Conservation (phyloP, 1,140 invertebrate genomes). For the Drosophila nigromelanica region DNA sequence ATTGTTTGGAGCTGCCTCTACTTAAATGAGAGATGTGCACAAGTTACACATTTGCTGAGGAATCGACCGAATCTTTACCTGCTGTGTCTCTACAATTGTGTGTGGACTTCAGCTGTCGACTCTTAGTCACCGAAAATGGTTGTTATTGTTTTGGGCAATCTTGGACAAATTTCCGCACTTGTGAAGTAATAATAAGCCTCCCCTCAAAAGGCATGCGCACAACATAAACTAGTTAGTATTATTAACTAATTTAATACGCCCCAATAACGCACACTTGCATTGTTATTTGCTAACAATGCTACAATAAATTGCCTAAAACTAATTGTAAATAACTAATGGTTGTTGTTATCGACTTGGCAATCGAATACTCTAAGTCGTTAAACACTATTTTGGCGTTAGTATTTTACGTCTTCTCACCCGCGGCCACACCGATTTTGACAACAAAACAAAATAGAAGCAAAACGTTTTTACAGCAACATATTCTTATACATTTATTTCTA, state of each 20-base stretch:
- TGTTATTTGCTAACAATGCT: neutral
- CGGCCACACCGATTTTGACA: conserved; percentile 17
- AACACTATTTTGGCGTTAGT: conserved; percentile 1
- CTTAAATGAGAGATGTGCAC: neutral
- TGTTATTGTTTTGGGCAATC: conserved; percentile 36
- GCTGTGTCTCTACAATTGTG: neutral
- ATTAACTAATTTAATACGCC: conserved; percentile 1
- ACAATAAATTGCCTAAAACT: neutral
- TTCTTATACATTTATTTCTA: conserved; percentile 37
- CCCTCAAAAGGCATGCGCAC: neutral
- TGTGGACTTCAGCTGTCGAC: conserved; percentile 37
- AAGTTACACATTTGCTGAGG: neutral
- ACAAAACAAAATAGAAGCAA: conserved; percentile 43
- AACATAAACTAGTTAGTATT: conserved; percentile 2
- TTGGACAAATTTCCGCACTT: conserved; percentile 2
- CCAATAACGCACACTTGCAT: conserved; percentile 6
- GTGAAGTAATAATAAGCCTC: neutral
- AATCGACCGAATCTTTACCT: neutral
- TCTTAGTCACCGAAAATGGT: conserved; percentile 36
- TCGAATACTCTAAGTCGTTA: neutral
- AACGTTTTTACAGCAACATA: conserved; percentile 45
- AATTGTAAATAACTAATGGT: conserved; percentile 4
- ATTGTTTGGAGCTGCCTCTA: conserved; percentile 7
- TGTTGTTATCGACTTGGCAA: conserved; percentile 15
- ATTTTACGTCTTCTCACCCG: neutral